Evolutionary conservation across 2,113 vertebrate genomes (phyloP), one percentile per base, ranked within the genome.

Genomic region (Erythrocebus patas): DNA sequence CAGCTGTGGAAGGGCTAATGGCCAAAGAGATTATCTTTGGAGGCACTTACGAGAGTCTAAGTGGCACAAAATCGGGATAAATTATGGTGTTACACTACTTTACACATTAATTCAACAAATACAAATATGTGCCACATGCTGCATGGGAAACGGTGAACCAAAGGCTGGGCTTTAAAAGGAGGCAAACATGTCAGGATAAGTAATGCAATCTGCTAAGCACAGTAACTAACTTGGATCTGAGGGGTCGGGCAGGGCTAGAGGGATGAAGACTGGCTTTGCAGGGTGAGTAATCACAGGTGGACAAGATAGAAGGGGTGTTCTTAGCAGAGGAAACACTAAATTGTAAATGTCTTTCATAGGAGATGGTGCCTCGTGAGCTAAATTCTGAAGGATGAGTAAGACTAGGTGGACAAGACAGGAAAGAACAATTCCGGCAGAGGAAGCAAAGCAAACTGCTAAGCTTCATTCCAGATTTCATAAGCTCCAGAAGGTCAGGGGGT

Each of bases 301-400:
- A 72, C 73, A 48, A n/a, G 72, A 61, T 23, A 79, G 73, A 57
- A 66, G 80, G 83, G 61, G 25, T 3, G 6, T 70, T 93, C 73
- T 80, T 40, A 13, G 22, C 30, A 82, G 35, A 84, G 92, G 55
- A 84, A 73, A 35, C 25, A 89, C 9, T 91, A 57, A 84, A 59
- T 45, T 20, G 2, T 23, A 5, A 76, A 8, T 1, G 14, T 64
- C n/a, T 4, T 50, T 91, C 73, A 61, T 76, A 35, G 38, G 40
- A 91, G 8, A 75, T 57, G 52, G 40, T 55, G 27, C 55, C 35
- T 79, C 13, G 6, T 35, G 40, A 48, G 30, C 68, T 93, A 64
- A 89, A 38, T 59, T 64, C 55, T 95, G 73, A 68, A 89, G 48
- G 25, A n/a, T 57, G 25, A 66, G 32, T 50, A 87, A 91, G 70